Conservation (phyloP, 1,140 invertebrate species). For the Melitaea cinxia region DNA sequence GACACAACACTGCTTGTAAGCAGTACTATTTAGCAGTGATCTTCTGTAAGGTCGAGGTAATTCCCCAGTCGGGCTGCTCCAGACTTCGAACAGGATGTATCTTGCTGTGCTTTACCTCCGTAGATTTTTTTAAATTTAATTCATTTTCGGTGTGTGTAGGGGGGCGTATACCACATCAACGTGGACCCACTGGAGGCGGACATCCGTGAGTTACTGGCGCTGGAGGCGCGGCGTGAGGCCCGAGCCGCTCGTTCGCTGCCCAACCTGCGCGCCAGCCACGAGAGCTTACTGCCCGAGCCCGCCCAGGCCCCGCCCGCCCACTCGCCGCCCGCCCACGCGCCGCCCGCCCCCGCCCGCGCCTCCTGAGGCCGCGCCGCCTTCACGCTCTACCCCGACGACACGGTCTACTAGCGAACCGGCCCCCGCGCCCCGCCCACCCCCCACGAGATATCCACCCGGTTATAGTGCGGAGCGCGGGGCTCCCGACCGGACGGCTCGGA, state of each 20-base stretch:
- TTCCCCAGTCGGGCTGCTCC: too few species aligned
- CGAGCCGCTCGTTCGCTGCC: constrained; percentile 83
- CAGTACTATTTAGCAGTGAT: too few species aligned
- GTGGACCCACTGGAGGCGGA: constrained; percentile 77
- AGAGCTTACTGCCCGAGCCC: constrained; percentile 81
- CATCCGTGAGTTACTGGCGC: constrained; percentile 78
- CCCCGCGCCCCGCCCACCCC: not conserved
- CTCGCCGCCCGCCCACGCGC: too few species aligned
- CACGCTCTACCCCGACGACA: constrained; percentile 67
- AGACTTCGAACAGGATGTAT: too few species aligned
- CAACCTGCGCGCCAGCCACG: constrained; percentile 85
- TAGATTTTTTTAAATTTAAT: too few species aligned
- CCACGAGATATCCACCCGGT: constrained; percentile 19
- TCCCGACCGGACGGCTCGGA: not conserved
- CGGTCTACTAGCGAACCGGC: constrained; percentile 57
- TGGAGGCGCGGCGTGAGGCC: constrained; percentile 80
- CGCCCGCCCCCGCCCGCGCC: constrained; percentile 33
- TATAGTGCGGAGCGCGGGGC: constrained; percentile 16
- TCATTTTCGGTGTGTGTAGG: constrained; percentile 22
- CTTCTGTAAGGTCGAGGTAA: too few species aligned
- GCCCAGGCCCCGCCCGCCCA: constrained; percentile 30
- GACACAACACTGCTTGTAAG: too few species aligned
- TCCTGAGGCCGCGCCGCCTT: constrained; percentile 48
- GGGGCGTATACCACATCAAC: constrained; percentile 70
- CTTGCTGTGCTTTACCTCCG: too few species aligned